Conservation (phyloP, 2,797 vertebrate species). For the Tolypeutes matacus region DNA sequence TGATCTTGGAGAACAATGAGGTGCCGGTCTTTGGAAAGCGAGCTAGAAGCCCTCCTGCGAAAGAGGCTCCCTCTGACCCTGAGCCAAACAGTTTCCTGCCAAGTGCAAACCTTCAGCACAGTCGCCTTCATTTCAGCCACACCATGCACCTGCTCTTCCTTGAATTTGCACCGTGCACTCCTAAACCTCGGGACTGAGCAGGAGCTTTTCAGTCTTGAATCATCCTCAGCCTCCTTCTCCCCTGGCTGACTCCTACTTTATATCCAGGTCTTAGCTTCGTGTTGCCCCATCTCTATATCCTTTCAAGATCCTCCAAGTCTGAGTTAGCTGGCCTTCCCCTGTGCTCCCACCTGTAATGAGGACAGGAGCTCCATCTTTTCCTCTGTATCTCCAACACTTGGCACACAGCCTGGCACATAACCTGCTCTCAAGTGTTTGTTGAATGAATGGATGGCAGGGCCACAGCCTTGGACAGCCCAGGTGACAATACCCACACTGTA, state of each 20-base stretch:
- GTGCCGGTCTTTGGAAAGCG: neutral
- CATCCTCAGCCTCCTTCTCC: too few relatives aligned
- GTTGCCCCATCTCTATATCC: neutral
- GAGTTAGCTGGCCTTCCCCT: neutral
- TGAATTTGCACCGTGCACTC: neutral
- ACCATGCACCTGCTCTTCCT: neutral
- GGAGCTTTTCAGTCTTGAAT: neutral
- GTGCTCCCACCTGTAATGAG: neutral
- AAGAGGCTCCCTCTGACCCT: neutral
- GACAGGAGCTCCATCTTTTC: neutral
- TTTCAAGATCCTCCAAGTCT: neutral
- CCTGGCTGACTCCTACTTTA: neutral
- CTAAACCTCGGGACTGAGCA: neutral
- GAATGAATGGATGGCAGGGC: neutral
- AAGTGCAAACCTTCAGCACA: neutral
- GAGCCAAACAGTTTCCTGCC: too few relatives aligned
- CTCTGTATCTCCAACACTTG: neutral
- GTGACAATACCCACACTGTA: neutral
- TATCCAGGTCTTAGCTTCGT: neutral
- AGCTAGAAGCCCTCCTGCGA: neutral
- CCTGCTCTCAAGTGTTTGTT: neutral
- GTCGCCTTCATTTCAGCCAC: accelerated
- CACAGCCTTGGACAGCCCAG: neutral
- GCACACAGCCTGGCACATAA: neutral
- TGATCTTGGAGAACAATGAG: neutral